Base-by-base conservation (phyloP, 2,113 vertebrate species). In the Gnathonemus longibarbis region DNA sequence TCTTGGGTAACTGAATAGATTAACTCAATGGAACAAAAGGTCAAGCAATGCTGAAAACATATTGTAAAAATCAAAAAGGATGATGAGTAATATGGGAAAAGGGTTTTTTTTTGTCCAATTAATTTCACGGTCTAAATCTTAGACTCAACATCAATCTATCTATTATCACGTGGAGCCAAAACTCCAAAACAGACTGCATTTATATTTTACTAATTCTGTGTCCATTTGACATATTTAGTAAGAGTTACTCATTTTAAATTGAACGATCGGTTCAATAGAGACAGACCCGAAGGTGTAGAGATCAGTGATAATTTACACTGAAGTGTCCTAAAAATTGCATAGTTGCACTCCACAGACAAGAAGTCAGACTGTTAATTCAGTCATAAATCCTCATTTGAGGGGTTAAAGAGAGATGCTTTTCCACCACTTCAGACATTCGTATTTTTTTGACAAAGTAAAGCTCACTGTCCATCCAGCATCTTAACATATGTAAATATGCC, bases 401-500 rank as follows among this genome's bases (percentile, higher is more conserved):
- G 92, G 90, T 93, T 93, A 92, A 77, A 93, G 92, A 92, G 93
- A 93, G 94, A 93, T 91, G 93, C 93, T 80, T 62, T 92, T 91
- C 93, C 91, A 90, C 4, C 27, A 35, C 49, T 53, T 52, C 27
- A 53, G 85, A 94, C 93, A 92, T 92, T 95, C 3, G 94, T 95
- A 95, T 4, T 31, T 94, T 95, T 93, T 95, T 95, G 95, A 95
- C 94, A 94, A 88, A 93, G 93, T 93, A 91, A 46, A 92, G 90
- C 93, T 95, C 93, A 95, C 95, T 95, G 94, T 95, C 95, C 93
- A 91, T 93, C 94, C 94, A 93, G 93, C 92, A 95, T 95, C 94
- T 95, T 95, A 95, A 96, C 95, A 95, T 96, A 96, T 96, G 96
- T 95, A 95, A 96, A 96, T 95, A 95, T 83, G 91, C 91, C 84